Evolutionary conservation across 2,113 vertebrate species (phyloP).

Genomic region (Brachyistius frenatus): DNA sequence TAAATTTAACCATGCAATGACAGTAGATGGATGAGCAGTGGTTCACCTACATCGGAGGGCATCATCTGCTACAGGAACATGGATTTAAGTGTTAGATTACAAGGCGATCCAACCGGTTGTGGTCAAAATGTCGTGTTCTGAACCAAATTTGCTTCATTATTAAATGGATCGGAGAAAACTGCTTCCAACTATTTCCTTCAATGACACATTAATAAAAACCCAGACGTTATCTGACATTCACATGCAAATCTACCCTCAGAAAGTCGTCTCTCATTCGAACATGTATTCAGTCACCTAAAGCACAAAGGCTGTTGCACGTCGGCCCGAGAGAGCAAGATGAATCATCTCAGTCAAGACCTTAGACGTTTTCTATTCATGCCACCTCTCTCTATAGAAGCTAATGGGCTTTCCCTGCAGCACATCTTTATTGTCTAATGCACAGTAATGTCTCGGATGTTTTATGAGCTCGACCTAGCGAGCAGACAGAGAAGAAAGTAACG

Average conservation of each 20-base stretch:
- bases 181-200: conserved; percentile 5
- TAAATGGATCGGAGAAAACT: conserved; percentile 28
- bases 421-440: conserved; percentile 80
- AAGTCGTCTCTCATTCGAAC: conserved; percentile 18
- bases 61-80: too few species aligned
- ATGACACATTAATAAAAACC: conserved; percentile 31
- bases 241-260: conserved; percentile 37
- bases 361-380: conserved; percentile 71
- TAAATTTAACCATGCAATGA: too few species aligned
- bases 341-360: conserved; percentile 65
- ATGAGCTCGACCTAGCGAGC: conserved; percentile 68
- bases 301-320: conserved; percentile 46
- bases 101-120: too few species aligned
- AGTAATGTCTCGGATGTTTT: conserved; percentile 77
- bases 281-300: conserved; percentile 51
- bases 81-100: too few species aligned
- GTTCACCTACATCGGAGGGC: too few species aligned
- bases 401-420: conserved; percentile 74
- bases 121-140: too few species aligned
- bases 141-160: neutral
- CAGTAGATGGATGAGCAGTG: too few species aligned
- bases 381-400: conserved; percentile 67
- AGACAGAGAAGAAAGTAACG: conserved; percentile 74
- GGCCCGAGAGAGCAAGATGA: conserved; percentile 59
- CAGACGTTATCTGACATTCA: conserved; percentile 8